These are phyloP conservation scores for Microplitis manilae DNA, from an alignment of 2,888 invertebrate species.

Conservation along the genomic window DNA sequence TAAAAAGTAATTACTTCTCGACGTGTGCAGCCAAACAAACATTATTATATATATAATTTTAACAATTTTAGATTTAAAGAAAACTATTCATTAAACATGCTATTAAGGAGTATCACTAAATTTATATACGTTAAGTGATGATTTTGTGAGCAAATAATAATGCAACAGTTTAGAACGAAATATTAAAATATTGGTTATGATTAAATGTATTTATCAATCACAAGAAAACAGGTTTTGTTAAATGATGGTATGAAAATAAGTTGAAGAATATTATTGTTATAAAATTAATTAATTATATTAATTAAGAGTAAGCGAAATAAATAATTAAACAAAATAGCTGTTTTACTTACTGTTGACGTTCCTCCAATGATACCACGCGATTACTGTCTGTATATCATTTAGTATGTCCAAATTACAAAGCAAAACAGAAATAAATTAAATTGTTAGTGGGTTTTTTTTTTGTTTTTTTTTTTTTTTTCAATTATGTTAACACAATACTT, in stretches of 20 bases:
- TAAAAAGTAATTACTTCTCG: conserved; percentile 5
- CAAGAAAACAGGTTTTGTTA: not conserved
- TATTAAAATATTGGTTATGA: too few species aligned
- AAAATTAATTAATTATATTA: not conserved
- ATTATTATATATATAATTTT: not conserved
- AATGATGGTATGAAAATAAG: not conserved
- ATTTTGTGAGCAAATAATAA: too few species aligned
- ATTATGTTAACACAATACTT: not conserved
- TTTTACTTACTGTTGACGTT: conserved; percentile 87
- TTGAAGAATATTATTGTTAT: too few species aligned
- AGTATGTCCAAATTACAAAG: conserved; percentile 73
- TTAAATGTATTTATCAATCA: too few species aligned
- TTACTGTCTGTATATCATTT: conserved; percentile 80
- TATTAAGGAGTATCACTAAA: too few species aligned
- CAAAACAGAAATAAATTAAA: conserved; percentile 73
- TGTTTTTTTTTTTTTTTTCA: conserved; percentile 33
- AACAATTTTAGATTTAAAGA: not conserved
- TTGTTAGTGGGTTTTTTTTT: conserved; percentile 68
- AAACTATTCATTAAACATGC: not conserved
- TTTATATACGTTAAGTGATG: too few species aligned
- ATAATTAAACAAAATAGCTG: conserved; percentile 36
- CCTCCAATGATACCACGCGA: conserved; percentile 83
- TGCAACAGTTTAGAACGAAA: too few species aligned
- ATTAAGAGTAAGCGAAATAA: not conserved
- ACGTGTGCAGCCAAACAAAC: conserved; percentile 9